A percentile compares a stretch with the other conserved stretches of the same genome.
These are phyloP conservation scores for Oxyura jamaicensis DNA, from an alignment of 2,113 vertebrate species.

Conservation along the genomic window DNA sequence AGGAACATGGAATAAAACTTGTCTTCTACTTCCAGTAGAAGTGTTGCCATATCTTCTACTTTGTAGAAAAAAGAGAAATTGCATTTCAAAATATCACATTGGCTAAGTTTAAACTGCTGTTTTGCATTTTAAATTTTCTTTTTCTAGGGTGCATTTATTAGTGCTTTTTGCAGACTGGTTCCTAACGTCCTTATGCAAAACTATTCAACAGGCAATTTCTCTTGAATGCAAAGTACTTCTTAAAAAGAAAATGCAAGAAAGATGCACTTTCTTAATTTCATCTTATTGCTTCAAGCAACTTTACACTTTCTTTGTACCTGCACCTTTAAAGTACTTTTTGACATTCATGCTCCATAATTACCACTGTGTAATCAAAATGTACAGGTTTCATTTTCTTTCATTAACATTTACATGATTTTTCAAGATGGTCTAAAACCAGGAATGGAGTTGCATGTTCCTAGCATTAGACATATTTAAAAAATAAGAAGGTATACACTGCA, in stretches of 20 bases:
- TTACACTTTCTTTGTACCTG: neutral
- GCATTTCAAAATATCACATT: neutral
- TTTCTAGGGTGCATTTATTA: neutral
- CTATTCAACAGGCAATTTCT: neutral
- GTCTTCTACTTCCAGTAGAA: neutral
- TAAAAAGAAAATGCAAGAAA: too few relatives aligned
- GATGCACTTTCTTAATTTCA: neutral
- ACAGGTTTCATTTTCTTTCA: neutral
- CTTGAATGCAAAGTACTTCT: too few relatives aligned
- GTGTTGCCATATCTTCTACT: neutral
- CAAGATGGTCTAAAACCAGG: neutral
- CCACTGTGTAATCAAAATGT: neutral
- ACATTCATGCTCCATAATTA: neutral
- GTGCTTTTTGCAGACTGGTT: neutral
- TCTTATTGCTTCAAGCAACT: neutral
- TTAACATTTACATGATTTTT: neutral
- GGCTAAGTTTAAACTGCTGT: neutral
- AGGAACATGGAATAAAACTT: neutral
- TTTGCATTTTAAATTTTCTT: too few relatives aligned
- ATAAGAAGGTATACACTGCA: neutral
- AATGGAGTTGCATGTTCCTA: too few relatives aligned
- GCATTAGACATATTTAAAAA: neutral
- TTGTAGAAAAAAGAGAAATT: neutral
- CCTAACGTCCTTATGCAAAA: neutral
- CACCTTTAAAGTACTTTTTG: neutral